Evolutionary conservation across 2,113 vertebrate species (phyloP), one percentile per base, ranked within the genome.

Genomic region (Xyliphius kryptos): DNA sequence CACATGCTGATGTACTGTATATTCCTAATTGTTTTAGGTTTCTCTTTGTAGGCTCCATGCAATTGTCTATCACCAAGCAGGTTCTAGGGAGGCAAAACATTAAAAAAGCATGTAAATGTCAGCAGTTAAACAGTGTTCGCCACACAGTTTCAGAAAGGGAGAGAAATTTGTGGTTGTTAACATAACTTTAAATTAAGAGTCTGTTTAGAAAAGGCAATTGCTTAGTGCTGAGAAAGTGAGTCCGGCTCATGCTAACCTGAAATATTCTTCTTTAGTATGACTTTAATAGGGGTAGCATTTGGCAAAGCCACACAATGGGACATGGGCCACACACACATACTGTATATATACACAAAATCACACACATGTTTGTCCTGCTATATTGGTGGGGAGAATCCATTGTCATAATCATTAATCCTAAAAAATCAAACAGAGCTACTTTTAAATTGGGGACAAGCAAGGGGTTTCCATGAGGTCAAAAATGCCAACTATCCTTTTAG

Each of bases 131-230:
- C 78, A 51, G 70, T 71, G 80, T 76, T 66, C 69, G 66, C 81
- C 72, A 76, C 80, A 83, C 76, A 78, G 65, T 66, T 74, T 63
- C 70, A 63, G 50, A 82, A 84, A 85, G 68, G 77, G 78, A 83
- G 79, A 85, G 83, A 83, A 81, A 73, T 89, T 78, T 88, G 83
- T 94, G 91, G 89, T 89, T 95, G 93, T 95, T 91, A 95, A 85
- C 80, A 90, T 54, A 63, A 80, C 86, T 95, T 95, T 94, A 84
- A 74, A 72, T 87, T 76, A 75, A 83, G 75, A 83, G 51, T 69
- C 56, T 70, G 79, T 73, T 66, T 69, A 74, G 73, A 86, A 77
- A 71, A 79, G 87, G 85, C 83, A 67, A 70, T 74, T 75, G n/a
- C n/a, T n/a, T n/a, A n/a, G n/a, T n/a, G n/a, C n/a, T 62, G 75